A percentile compares a stretch with the other conserved stretches of the same genome.
phyloP scores from a whole-genome alignment of 2,113 vertebrate genomes.

The Serinus canaria region DNA sequence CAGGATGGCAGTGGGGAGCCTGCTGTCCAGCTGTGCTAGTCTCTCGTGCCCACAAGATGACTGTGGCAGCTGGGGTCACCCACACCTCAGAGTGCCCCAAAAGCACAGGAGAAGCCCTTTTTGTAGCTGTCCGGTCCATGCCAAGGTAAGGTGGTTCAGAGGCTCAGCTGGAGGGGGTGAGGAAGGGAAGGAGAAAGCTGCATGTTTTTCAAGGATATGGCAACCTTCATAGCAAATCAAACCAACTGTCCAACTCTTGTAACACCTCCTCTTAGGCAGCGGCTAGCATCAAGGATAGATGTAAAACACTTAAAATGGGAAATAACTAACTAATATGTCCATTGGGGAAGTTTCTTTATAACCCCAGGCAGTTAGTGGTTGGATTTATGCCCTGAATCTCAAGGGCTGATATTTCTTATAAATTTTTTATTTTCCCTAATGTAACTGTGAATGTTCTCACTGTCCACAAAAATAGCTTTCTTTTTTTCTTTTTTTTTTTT shows the following conservation, averaged over 20 bases:
- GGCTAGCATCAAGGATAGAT: conserved; percentile 41
- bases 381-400: conserved; percentile 56
- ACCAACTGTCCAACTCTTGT: background rate
- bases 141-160: background rate
- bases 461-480: background rate
- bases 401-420: conserved; percentile 58
- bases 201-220: background rate
- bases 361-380: conserved; percentile 43
- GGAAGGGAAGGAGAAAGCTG: background rate
- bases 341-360: conserved; percentile 53
- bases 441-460: conserved; percentile 34
- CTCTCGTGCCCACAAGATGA: background rate
- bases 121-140: background rate
- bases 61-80: background rate
- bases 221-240: conserved; percentile 46
- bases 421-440: conserved; percentile 58
- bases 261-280: conserved; percentile 3
- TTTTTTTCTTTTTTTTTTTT: background rate
- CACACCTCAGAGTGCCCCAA: background rate
- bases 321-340: conserved; percentile 61
- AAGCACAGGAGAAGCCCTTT: background rate
- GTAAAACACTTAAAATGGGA: conserved; percentile 63
- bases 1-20: background rate
- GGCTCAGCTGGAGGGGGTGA: background rate
- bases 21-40: background rate